A percentile compares a stretch with the other conserved stretches of the same genome.
Conservation (phyloP, 92 coral and sea anemone genomes). For the Phenganax subtilis region DNA sequence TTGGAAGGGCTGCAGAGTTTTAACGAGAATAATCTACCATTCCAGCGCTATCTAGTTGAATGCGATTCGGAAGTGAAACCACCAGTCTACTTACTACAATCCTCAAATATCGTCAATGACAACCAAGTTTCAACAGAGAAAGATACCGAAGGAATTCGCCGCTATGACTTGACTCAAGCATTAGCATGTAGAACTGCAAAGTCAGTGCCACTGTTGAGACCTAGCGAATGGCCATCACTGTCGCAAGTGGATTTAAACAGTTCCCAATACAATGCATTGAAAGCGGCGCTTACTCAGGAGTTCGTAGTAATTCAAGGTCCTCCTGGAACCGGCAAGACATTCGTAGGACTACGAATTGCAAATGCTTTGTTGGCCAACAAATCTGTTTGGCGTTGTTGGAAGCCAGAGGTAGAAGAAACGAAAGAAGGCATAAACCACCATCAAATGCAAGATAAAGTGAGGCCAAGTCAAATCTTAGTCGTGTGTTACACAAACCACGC, state of each 20-base stretch:
- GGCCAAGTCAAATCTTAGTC: conserved; percentile 59
- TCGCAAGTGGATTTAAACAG: conserved; percentile 49
- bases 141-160: conserved; percentile 26
- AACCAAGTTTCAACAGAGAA: background rate
- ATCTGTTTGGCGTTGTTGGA: background rate
- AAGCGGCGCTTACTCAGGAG: conserved; percentile 71
- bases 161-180: conserved; percentile 52
- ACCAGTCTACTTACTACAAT: conserved; percentile 53
- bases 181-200: conserved; percentile 12
- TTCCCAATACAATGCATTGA: conserved; percentile 65
- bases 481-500: conserved; percentile 78
- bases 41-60: conserved; percentile 62
- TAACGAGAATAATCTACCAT: conserved; percentile 56
- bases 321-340: conserved; percentile 78
- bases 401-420: background rate
- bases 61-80: conserved; percentile 55
- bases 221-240: conserved; percentile 56
- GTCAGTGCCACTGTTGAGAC: conserved; percentile 43
- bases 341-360: conserved; percentile 65
- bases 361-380: conserved; percentile 50
- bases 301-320: conserved; percentile 82
- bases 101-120: background rate
- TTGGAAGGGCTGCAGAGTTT: conserved; percentile 59
- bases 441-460: no score
- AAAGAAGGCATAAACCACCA: background rate